These are phyloP conservation scores for Protobothrops flavoviridis DNA, from an alignment of 2,113 vertebrate genomes.

Conservation along the genomic window DNA sequence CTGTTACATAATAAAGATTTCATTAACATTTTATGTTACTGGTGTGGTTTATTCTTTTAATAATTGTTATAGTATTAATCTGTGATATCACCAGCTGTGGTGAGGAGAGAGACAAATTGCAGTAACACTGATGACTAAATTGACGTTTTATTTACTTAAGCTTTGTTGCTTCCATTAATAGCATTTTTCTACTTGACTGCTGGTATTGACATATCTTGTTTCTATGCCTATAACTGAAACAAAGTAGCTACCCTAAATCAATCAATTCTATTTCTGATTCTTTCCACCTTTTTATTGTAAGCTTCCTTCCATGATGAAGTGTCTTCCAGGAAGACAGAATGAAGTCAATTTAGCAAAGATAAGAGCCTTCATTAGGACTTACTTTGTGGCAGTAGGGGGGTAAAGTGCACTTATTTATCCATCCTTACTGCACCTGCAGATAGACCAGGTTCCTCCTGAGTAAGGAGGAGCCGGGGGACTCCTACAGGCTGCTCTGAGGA, in stretches of 20 bases:
- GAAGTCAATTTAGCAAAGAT: not conserved
- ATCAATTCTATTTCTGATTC: too few relatives aligned
- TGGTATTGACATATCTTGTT: not conserved
- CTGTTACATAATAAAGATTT: conserved; percentile 60
- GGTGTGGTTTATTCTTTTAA: conserved; percentile 22
- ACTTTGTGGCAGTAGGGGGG: not conserved
- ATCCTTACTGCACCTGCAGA: not conserved
- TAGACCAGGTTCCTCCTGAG: not conserved
- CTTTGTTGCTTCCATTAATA: not conserved
- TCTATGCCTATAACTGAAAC: not conserved
- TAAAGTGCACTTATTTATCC: not conserved
- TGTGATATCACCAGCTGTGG: not conserved
- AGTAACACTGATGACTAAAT: not conserved
- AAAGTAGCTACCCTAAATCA: not conserved
- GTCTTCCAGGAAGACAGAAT: not conserved
- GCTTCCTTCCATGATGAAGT: not conserved
- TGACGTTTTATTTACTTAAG: not conserved
- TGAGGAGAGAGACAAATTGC: too few relatives aligned
- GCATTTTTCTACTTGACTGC: not conserved
- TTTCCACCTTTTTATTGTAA: not conserved
- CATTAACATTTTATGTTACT: conserved; percentile 37
- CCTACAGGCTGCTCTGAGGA: not conserved
- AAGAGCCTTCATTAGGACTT: not conserved
- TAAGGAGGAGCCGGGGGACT: too few relatives aligned
- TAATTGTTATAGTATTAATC: not conserved